Evolutionary conservation across 2,888 invertebrate genomes (phyloP).

Genomic region (Epirrhoe alternata): DNA sequence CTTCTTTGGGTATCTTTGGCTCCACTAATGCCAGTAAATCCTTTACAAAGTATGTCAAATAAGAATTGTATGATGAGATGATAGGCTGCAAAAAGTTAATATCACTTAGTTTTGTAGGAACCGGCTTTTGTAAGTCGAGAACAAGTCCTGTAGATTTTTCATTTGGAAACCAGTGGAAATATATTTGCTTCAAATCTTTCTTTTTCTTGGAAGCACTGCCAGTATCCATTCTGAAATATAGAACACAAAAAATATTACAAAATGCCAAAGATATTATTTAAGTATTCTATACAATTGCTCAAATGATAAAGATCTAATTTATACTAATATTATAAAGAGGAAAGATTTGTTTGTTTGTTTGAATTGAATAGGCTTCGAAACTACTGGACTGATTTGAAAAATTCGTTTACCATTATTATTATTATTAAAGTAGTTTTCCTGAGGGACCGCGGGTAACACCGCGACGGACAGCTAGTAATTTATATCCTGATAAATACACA

Average conservation of each 20-base stretch:
- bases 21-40: slow-evolving; percentile 65
- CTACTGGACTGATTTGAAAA: too few species aligned
- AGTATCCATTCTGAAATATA: slow-evolving; percentile 57
- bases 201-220: slow-evolving; percentile 54
- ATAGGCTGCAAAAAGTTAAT: slow-evolving; percentile 70
- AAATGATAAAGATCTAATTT: too few species aligned
- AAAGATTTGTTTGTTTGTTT: too few species aligned
- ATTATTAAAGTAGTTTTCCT: too few species aligned
- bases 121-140: slow-evolving; percentile 65
- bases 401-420: too few species aligned
- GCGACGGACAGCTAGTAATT: too few species aligned
- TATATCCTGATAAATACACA: too few species aligned
- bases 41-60: slow-evolving; percentile 66
- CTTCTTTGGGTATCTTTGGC: slow-evolving; percentile 60
- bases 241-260: slow-evolving; percentile 16
- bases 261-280: slow-evolving; percentile 21
- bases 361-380: too few species aligned
- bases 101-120: slow-evolving; percentile 65
- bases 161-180: slow-evolving; percentile 74
- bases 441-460: too few species aligned
- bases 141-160: slow-evolving; percentile 60
- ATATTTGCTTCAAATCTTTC: slow-evolving; percentile 64
- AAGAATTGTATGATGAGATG: slow-evolving; percentile 71
- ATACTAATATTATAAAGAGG: too few species aligned
- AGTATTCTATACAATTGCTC: too few species aligned